Evolutionary conservation across 2,888 invertebrate genomes (phyloP), one percentile per base, ranked within the genome.

Genomic region (Microctonus brassicae): DNA sequence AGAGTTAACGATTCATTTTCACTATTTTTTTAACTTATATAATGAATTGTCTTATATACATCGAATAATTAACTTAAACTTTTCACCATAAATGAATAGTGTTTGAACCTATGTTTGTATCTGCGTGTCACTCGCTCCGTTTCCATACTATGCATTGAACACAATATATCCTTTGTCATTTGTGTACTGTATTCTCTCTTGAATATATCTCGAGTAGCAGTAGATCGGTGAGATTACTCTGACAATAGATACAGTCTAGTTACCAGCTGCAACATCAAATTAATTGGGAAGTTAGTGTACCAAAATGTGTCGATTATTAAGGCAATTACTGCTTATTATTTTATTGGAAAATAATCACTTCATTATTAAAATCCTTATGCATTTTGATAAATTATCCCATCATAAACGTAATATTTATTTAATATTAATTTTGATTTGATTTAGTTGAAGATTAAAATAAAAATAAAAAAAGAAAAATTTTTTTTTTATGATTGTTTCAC

Each of bases 161-260:
- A 64, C 47, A 47, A 47, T 47, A 52, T 64, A 17, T 13, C 33
- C 63, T 64, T 64, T 64, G 52, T 64, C 63, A 52, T 13, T 5
- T 42, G 34, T 62, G 17, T 36, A 24, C 42, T 10, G 13, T 24
- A 24, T 47, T 17, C 47, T 47, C 47, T 20, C 24, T 10, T 22
- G 52, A 17, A 64, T 42, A 29, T 29, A 29, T 9, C 9, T 39
- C 26, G 60, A 60, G 53, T 39, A 36, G 53, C 22, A 42, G 36
- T 60, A 58, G 65, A 52, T 66, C 53, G 60, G 36, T 20, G 10
- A 60, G 70, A 71, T 71, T 66, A 55, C 61, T 66, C 55, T 5
- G 39, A 61, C 70, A 71, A 71, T 71, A 52, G 47, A 17, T 24
- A 60, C 20, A 34, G 26, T 52, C 52, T 9, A 20, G 52, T 64